A percentile compares a stretch with the other conserved stretches of the same genome.
phyloP scores from a whole-genome alignment of 2,888 invertebrate species.

The Saturnia japonica region DNA sequence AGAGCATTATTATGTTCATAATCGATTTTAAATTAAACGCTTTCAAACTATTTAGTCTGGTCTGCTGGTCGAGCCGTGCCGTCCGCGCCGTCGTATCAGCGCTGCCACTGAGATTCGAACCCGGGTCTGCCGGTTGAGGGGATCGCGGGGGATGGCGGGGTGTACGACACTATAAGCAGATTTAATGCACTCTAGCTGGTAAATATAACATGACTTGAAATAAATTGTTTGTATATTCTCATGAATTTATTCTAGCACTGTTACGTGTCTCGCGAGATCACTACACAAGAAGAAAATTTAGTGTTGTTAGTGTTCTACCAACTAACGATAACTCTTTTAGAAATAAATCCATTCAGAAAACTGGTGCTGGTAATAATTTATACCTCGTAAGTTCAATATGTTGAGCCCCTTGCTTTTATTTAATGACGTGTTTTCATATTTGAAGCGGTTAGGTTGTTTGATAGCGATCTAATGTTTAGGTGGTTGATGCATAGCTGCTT shows the following conservation, averaged over 20 bases:
- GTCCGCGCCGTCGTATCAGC: no score
- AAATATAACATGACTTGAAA: slow-evolving; percentile 11
- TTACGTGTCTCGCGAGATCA: slow-evolving; percentile 1
- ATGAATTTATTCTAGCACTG: slow-evolving; percentile 12
- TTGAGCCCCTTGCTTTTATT: neutral
- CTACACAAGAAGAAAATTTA: neutral
- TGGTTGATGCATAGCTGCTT: no score
- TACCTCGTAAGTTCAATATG: neutral
- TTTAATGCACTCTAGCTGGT: neutral
- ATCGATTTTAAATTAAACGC: slow-evolving; percentile 1
- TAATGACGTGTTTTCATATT: neutral
- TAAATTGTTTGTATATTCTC: slow-evolving; percentile 6
- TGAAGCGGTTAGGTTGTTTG: neutral
- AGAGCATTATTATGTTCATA: neutral
- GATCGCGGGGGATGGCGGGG: neutral
- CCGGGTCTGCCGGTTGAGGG: neutral
- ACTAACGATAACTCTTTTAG: neutral
- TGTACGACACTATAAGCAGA: neutral
- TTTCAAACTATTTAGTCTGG: slow-evolving; percentile 10
- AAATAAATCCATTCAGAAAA: slow-evolving; percentile 6
- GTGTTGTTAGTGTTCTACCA: neutral
- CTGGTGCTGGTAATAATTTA: neutral
- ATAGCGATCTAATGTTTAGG: neutral
- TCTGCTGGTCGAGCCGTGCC: neutral
- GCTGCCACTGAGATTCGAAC: neutral